Percentiles rank a stretch among this genome's conserved stretches.
These are phyloP conservation scores for Amiota communis DNA, from an alignment of 2,888 invertebrate species.

Conservation along the genomic window DNA sequence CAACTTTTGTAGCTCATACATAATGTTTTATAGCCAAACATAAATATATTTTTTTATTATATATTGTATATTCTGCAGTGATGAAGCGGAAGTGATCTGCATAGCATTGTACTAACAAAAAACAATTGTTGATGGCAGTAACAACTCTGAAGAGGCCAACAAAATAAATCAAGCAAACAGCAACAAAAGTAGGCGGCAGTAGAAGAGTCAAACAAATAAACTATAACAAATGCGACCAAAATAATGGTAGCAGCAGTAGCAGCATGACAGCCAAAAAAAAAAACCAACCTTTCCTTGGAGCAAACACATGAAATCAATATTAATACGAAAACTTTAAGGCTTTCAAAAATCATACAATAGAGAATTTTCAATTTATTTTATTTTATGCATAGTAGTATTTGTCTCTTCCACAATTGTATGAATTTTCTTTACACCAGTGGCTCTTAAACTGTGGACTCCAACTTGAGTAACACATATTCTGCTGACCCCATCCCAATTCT, in stretches of 20 bases:
- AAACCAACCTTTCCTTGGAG: no score
- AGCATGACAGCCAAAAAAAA: not conserved
- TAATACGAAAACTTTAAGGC: no score
- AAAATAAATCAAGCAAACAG: constrained; percentile 25
- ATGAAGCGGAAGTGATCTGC: constrained; percentile 28
- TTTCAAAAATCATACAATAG: no score
- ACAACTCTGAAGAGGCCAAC: constrained; percentile 14
- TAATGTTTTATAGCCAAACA: not conserved
- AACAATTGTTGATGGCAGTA: constrained; percentile 6
- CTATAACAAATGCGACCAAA: not conserved
- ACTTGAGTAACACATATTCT: no score
- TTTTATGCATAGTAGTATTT: no score
- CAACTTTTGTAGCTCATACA: not conserved
- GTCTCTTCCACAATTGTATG: no score
- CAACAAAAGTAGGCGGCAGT: not conserved
- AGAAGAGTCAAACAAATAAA: not conserved
- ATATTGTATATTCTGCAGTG: not conserved
- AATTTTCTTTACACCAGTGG: no score
- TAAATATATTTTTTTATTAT: not conserved
- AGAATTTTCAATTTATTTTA: no score
- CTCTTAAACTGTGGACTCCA: no score
- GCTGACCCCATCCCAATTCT: no score
- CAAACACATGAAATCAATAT: no score
- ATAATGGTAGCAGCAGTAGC: not conserved
- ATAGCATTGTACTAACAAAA: not conserved